Conservation (phyloP, 1,140 invertebrate species). For the Trialeurodes vaporariorum region DNA sequence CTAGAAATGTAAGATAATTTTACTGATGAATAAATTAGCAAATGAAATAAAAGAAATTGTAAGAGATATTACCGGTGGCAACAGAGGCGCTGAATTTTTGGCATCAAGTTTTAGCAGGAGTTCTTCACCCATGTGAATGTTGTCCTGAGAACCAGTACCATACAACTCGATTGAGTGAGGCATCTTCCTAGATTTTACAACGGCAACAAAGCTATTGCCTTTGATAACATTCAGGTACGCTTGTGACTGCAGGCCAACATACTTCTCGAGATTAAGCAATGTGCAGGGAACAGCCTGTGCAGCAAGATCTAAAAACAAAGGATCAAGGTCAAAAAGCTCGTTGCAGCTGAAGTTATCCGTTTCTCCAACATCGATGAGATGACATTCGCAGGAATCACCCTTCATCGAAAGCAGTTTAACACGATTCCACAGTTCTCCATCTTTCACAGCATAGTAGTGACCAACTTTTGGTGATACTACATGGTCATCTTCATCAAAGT, state of each 20-base stretch:
- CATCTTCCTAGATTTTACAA: neutral
- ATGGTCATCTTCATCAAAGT: neutral
- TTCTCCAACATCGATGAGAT: neutral
- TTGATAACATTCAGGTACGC: neutral
- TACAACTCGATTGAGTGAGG: neutral
- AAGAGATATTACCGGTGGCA: neutral
- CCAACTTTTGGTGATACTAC: neutral
- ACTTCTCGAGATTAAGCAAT: neutral
- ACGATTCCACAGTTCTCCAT: neutral
- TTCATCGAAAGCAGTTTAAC: neutral
- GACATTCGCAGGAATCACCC: neutral
- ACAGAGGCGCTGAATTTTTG: neutral
- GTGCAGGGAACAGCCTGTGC: neutral
- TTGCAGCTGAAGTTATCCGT: neutral
- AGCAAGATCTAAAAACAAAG: neutral
- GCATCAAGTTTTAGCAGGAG: neutral
- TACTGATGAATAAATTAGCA: no score
- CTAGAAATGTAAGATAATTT: no score
- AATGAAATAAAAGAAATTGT: no score
- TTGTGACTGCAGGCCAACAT: neutral
- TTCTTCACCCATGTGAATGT: neutral
- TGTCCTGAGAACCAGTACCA: neutral
- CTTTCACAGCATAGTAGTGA: neutral
- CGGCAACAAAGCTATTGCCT: neutral
- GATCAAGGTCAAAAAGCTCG: neutral